Conservation (phyloP, 35 echinoderm and acorn worm species). For the Heliocidaris erythrogramma region DNA sequence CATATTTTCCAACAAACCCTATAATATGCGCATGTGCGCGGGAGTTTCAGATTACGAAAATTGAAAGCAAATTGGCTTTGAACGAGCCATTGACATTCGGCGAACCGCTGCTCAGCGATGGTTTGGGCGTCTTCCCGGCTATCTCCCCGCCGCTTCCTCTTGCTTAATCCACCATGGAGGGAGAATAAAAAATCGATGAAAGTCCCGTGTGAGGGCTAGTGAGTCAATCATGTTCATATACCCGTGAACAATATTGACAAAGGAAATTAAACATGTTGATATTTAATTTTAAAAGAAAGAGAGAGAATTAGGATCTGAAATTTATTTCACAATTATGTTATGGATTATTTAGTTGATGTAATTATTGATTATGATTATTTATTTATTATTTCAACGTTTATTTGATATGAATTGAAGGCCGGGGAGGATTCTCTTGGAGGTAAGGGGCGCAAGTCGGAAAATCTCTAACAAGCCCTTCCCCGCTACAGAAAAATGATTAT, state of each 20-base stretch:
- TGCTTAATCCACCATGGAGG: background rate
- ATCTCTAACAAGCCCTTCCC: no score
- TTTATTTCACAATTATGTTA: background rate
- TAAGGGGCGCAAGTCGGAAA: no score
- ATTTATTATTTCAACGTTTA: no score
- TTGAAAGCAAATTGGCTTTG: conserved; percentile 38
- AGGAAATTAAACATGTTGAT: background rate
- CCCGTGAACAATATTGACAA: background rate
- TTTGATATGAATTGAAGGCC: no score
- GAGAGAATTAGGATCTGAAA: background rate
- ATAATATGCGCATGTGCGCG: background rate
- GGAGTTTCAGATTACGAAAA: conserved; percentile 11
- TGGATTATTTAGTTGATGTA: no score
- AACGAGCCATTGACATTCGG: conserved; percentile 28
- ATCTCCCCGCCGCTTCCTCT: background rate
- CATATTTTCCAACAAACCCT: background rate
- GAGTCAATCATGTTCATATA: background rate
- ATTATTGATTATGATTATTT: no score
- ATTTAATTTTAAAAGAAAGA: no score
- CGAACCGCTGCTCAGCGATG: background rate
- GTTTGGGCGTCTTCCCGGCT: conserved; percentile 21
- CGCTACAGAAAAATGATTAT: no score
- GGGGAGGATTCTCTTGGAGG: no score
- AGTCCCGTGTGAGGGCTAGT: background rate
- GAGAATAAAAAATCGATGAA: conserved; percentile 19